Conservation (phyloP, 2,797 vertebrate genomes). For the Pipistrellus nathusii region DNA sequence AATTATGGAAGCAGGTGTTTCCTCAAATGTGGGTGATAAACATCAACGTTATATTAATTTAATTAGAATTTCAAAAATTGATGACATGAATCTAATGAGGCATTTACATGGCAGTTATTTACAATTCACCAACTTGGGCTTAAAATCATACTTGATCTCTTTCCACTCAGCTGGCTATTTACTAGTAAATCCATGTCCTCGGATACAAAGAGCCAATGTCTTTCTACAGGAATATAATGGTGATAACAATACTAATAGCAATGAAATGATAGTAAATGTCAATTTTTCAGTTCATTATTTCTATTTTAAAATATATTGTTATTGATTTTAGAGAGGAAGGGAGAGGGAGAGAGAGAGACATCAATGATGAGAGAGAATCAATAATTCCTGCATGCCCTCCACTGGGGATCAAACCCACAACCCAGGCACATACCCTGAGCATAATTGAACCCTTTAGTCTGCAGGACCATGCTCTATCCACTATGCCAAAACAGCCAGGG, state of each 20-base stretch:
- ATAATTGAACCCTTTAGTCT: no score
- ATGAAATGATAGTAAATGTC: constrained; percentile 67
- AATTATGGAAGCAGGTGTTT: background rate
- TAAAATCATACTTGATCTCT: constrained; percentile 1
- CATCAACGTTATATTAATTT: constrained; percentile 14
- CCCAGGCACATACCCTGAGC: no score
- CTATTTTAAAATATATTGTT: no score
- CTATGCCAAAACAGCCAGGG: no score
- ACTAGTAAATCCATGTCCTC: background rate
- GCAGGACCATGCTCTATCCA: no score
- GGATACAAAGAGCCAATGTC: background rate
- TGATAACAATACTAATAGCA: background rate
- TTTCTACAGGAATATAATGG: background rate
- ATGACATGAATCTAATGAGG: background rate
- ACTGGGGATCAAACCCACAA: no score
- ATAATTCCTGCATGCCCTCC: no score
- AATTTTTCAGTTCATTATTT: constrained; percentile 60
- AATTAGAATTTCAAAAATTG: background rate
- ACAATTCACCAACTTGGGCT: background rate
- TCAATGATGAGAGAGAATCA: no score
- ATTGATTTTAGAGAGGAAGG: no score
- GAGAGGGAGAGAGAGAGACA: no score
- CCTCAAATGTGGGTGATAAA: background rate
- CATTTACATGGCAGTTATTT: background rate
- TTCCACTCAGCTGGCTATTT: background rate